A percentile compares a stretch with the other conserved stretches of the same genome.
phyloP scores from a whole-genome alignment of 2,113 vertebrate species.

The Stigmatopora argus region DNA sequence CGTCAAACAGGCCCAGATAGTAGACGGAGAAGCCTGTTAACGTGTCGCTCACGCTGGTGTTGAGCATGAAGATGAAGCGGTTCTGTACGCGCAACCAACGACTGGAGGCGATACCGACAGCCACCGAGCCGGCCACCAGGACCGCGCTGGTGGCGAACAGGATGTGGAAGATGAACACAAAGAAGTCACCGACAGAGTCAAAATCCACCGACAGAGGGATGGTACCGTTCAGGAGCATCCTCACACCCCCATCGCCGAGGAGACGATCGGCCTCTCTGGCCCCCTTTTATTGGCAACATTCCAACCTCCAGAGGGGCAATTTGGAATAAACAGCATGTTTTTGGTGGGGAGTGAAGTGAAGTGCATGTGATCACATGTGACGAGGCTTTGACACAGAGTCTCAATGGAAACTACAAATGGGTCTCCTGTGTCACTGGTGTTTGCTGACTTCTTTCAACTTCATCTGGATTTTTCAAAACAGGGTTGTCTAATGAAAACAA shows the following conservation, averaged over 20 bases:
- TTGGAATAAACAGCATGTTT: not conserved
- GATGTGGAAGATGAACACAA: slow-evolving; percentile 70
- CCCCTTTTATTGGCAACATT: slow-evolving; percentile 14
- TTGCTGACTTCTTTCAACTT: not conserved
- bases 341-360: not conserved
- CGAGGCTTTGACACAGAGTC: not conserved
- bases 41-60: slow-evolving; percentile 74
- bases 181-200: slow-evolving; percentile 48
- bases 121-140: slow-evolving; percentile 67
- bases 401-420: not conserved
- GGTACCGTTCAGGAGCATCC: slow-evolving; percentile 56
- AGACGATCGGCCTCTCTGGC: not conserved
- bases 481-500: not conserved
- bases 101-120: slow-evolving; percentile 56
- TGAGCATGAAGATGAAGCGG: slow-evolving; percentile 74
- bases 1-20: slow-evolving; percentile 74
- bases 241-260: slow-evolving; percentile 19
- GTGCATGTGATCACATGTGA: not conserved
- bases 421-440: not conserved
- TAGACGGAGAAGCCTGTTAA: slow-evolving; percentile 70
- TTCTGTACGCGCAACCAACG: slow-evolving; percentile 65
- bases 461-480: not conserved
- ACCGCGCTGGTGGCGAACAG: slow-evolving; percentile 64
- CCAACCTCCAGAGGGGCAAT: not conserved
- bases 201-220: slow-evolving; percentile 66